A percentile compares a stretch with the other conserved stretches of the same genome.
Conservation (phyloP, 2,113 vertebrate genomes). For the Erythrocercus mccallii region DNA sequence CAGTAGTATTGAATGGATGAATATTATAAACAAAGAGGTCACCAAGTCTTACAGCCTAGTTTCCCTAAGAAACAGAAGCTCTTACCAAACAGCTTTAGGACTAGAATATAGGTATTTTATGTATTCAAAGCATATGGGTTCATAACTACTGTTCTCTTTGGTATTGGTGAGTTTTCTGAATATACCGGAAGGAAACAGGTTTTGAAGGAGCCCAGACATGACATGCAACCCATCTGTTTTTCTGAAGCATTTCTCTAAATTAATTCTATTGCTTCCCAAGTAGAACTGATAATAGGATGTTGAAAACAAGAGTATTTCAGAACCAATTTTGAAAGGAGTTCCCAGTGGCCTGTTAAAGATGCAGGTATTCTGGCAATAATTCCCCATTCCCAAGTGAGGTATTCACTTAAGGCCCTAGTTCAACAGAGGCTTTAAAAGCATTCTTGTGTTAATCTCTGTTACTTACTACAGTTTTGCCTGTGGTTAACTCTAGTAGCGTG, state of each 20-base stretch:
- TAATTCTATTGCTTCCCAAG: constrained; percentile 13
- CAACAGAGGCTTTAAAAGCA: not conserved
- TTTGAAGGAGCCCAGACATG: not conserved
- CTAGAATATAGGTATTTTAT: not conserved
- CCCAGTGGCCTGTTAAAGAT: not conserved
- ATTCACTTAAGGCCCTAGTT: not conserved
- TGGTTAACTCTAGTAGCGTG: constrained; percentile 16
- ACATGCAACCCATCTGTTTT: not conserved
- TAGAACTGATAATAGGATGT: not conserved
- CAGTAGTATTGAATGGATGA: not conserved
- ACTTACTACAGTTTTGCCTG: not conserved
- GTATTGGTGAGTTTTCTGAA: constrained; percentile 7
- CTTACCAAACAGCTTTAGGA: not conserved
- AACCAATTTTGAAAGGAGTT: not conserved
- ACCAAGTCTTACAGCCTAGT: not conserved
- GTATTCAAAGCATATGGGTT: not conserved
- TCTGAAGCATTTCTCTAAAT: constrained; percentile 11
- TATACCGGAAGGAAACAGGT: not conserved
- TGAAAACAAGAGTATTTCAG: constrained; percentile 26
- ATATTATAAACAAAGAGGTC: constrained; percentile 7
- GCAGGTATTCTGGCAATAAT: not conserved
- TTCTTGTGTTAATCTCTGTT: not conserved
- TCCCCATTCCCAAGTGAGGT: not conserved
- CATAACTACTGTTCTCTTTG: not conserved
- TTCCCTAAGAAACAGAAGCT: not conserved